A percentile compares a stretch with the other conserved stretches of the same genome.
Conservation (phyloP, 2,113 vertebrate species). For the Daboia siamensis region DNA sequence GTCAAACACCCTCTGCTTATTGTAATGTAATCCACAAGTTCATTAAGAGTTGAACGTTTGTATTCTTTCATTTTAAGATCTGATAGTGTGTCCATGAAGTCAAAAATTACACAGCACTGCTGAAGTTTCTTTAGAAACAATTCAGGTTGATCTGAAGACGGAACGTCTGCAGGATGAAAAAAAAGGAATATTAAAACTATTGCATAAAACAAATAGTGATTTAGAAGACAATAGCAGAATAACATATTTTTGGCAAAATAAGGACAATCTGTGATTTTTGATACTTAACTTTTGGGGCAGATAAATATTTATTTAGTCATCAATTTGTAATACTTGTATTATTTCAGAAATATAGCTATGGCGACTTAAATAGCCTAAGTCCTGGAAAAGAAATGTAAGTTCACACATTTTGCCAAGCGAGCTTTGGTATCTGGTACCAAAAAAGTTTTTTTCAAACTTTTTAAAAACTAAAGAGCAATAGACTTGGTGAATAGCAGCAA, state of each 20-base stretch:
- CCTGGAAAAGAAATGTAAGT: not conserved
- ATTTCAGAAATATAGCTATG: slow-evolving; percentile 30
- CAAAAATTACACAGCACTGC: slow-evolving; percentile 99
- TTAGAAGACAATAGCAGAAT: slow-evolving; percentile 66
- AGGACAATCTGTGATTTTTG: slow-evolving; percentile 54
- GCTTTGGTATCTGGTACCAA: not conserved
- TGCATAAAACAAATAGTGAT: slow-evolving; percentile 70
- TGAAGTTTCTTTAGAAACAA: slow-evolving; percentile 99
- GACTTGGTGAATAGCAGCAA: not conserved
- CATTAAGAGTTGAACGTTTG: slow-evolving; percentile 99
- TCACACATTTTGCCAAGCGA: not conserved
- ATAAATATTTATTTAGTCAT: slow-evolving; percentile 21
- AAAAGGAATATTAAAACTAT: slow-evolving; percentile 73
- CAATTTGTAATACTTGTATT: slow-evolving; percentile 37
- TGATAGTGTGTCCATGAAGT: slow-evolving; percentile 99
- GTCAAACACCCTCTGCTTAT: slow-evolving; percentile 99
- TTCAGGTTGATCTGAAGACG: slow-evolving; percentile 96
- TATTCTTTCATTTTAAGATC: slow-evolving; percentile 99
- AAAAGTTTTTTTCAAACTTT: not conserved
- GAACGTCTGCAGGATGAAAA: slow-evolving; percentile 82
- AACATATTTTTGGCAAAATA: slow-evolving; percentile 60
- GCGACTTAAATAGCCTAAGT: not conserved
- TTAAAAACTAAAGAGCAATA: not conserved
- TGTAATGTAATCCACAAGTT: slow-evolving; percentile 99
- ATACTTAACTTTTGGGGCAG: slow-evolving; percentile 35